Evolutionary conservation across 2,888 invertebrate genomes (phyloP).

Genomic region (Blastobasis lacticolella): DNA sequence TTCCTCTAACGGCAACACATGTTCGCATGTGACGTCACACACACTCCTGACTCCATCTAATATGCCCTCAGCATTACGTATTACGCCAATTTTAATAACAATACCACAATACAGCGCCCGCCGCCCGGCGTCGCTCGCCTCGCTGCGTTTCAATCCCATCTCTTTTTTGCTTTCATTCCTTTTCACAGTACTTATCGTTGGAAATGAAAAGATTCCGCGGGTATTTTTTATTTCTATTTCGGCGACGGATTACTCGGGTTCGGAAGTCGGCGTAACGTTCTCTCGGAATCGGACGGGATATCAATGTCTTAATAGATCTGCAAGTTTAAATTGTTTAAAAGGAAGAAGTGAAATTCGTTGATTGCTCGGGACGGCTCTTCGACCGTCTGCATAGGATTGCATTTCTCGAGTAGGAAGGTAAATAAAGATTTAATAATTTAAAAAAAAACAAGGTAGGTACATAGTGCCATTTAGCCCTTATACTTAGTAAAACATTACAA

Average conservation of each 20-base stretch:
- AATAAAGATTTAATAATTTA: no score
- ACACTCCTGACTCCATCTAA: constrained; percentile 1
- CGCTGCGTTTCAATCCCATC: constrained; percentile 56
- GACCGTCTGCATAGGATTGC: no score
- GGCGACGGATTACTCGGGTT: constrained; percentile 30
- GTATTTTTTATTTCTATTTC: constrained; percentile 34
- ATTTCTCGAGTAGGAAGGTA: no score
- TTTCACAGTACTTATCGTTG: constrained; percentile 39
- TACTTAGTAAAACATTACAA: no score
- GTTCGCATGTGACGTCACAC: neutral
- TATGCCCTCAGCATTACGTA: neutral
- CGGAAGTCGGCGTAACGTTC: constrained; percentile 8
- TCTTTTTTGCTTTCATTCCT: constrained; percentile 41
- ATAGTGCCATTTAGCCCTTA: no score
- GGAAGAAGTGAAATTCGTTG: no score
- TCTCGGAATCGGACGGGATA: no score
- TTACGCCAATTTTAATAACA: constrained; percentile 41
- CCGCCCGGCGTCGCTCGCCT: constrained; percentile 46
- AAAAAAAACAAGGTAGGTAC: no score
- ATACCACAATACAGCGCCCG: constrained; percentile 40
- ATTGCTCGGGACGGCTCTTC: no score
- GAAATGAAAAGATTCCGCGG: constrained; percentile 58
- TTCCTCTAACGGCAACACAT: neutral
- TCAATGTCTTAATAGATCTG: no score
- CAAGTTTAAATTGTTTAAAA: no score